A percentile compares a stretch with the other conserved stretches of the same genome.
phyloP scores from a whole-genome alignment of 2,888 invertebrate genomes.

The Tenthredo mesomela region DNA sequence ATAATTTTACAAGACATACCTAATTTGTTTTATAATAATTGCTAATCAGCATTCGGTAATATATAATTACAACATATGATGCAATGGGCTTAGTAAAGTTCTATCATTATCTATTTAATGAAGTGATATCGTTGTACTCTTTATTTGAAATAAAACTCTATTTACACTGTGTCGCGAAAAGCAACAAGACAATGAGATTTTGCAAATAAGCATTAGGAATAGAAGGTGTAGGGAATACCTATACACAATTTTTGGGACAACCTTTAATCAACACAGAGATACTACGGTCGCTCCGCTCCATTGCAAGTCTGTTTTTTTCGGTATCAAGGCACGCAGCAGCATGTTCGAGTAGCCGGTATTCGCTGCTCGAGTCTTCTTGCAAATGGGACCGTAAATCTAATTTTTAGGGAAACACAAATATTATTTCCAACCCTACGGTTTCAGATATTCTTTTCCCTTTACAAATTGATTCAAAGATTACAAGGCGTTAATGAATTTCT shows the following conservation, averaged over 20 bases:
- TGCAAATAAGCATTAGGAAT: conserved; percentile 32
- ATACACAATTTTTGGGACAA: conserved; percentile 29
- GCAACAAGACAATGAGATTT: conserved; percentile 24
- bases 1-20: neutral
- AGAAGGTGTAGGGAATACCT: conserved; percentile 40
- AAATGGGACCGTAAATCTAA: conserved; percentile 45
- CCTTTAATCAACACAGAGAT: conserved; percentile 44
- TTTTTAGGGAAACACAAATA: conserved; percentile 46
- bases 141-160: conserved; percentile 19
- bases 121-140: conserved; percentile 18
- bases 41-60: conserved; percentile 69
- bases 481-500: neutral
- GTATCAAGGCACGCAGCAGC: conserved; percentile 36
- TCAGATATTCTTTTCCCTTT: neutral
- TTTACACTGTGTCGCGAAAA: conserved; percentile 3
- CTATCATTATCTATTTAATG: conserved; percentile 61
- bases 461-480: neutral
- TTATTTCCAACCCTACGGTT: conserved; percentile 35
- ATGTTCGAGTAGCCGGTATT: conserved; percentile 45
- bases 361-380: conserved; percentile 37
- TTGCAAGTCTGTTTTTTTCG: conserved; percentile 38
- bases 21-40: neutral
- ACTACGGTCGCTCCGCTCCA: conserved; percentile 20
- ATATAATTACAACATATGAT: conserved; percentile 43
- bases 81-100: conserved; percentile 35